phyloP scores from a whole-genome alignment of 1,140 invertebrate species.

The Aphelenchoides besseyi region DNA sequence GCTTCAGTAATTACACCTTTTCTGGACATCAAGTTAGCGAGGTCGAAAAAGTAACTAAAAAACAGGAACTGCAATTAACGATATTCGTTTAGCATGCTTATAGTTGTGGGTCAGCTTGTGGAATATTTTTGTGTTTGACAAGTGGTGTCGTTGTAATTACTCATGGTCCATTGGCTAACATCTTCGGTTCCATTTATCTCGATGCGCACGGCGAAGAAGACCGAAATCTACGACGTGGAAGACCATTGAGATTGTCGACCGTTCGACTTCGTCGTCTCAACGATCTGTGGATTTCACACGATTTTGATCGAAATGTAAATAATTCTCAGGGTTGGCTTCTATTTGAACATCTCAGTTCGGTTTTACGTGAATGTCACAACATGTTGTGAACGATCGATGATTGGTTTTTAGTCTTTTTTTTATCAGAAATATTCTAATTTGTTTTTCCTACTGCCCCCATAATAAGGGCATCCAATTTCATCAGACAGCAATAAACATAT shows the following conservation, averaged over 20 bases:
- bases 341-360: background rate
- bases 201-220: conserved; percentile 29
- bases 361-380: conserved; percentile 7
- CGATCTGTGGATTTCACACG: conserved; percentile 10
- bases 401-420: background rate
- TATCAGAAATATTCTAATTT: too few species aligned
- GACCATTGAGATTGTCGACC: too few species aligned
- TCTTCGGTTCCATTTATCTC: conserved; percentile 24
- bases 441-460: too few species aligned
- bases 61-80: background rate
- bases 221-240: conserved; percentile 23
- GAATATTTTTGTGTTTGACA: background rate
- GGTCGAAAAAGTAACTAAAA: background rate
- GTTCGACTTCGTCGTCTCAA: background rate
- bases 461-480: too few species aligned
- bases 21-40: conserved; percentile 9
- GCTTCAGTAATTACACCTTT: background rate
- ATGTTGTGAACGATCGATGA: background rate
- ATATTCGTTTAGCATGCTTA: conserved; percentile 4
- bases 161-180: background rate
- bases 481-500: too few species aligned
- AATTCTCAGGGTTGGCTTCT: background rate
- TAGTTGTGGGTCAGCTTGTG: conserved; percentile 9
- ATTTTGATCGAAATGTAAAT: conserved; percentile 8
- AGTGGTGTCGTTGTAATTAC: conserved; percentile 23